phyloP scores from a whole-genome alignment of 2,888 invertebrate species.

The Anticlea derivata region DNA sequence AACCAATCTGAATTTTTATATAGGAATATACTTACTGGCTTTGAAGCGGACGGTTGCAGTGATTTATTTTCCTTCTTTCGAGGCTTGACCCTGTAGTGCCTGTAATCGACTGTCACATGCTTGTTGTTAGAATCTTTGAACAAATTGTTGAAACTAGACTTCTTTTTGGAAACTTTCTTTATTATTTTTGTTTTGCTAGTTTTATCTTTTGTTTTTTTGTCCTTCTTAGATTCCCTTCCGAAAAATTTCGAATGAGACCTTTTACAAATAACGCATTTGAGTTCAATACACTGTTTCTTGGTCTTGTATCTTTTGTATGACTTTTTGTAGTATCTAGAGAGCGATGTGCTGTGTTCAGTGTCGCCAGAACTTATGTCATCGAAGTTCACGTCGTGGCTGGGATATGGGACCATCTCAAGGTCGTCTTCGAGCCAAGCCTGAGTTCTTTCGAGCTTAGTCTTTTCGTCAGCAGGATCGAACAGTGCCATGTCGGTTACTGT shows the following conservation, averaged over 20 bases:
- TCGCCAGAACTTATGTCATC: slow-evolving; percentile 43
- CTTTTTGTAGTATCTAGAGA: slow-evolving; percentile 41
- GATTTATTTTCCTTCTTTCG: slow-evolving; percentile 36
- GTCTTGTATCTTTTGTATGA: slow-evolving; percentile 37
- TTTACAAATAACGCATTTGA: slow-evolving; percentile 30
- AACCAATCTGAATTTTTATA: too few relatives aligned
- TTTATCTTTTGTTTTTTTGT: slow-evolving; percentile 39
- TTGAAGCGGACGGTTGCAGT: slow-evolving; percentile 43
- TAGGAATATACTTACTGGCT: slow-evolving; percentile 51
- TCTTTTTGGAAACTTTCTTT: slow-evolving; percentile 45
- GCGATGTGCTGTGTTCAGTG: slow-evolving; percentile 41
- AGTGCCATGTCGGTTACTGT: slow-evolving; percentile 12
- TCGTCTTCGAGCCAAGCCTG: slow-evolving; percentile 59
- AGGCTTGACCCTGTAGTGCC: slow-evolving; percentile 34
- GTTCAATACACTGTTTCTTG: slow-evolving; percentile 21
- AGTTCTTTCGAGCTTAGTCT: slow-evolving; percentile 49
- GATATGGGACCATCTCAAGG: slow-evolving; percentile 41
- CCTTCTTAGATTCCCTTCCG: slow-evolving; percentile 24
- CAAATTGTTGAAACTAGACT: slow-evolving; percentile 39
- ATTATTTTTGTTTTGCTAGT: slow-evolving; percentile 41
- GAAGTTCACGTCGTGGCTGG: slow-evolving; percentile 35
- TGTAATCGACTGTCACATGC: slow-evolving; percentile 38
- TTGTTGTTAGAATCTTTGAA: slow-evolving; percentile 42
- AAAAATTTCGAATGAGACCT: slow-evolving; percentile 33
- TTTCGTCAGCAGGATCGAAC: slow-evolving; percentile 25